Conservation (phyloP, 2,113 vertebrate genomes). For the Notarius lentiginosus region DNA sequence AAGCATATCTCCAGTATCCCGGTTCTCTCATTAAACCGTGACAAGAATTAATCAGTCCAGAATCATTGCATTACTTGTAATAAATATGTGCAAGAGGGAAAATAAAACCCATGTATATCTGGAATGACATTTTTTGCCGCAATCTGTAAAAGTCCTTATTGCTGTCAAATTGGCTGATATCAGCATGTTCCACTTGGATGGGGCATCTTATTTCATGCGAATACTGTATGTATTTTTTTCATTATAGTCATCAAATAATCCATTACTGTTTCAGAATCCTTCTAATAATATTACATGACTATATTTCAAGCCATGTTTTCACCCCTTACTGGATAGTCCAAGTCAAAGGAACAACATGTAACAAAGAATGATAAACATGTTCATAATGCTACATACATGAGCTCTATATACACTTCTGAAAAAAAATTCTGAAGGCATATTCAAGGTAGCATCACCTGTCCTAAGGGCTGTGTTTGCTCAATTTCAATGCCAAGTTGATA, state of each 20-base stretch:
- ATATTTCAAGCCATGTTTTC: background rate
- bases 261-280: background rate
- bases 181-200: background rate
- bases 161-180: background rate
- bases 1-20: background rate
- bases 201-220: background rate
- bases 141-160: background rate
- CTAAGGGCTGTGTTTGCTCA: background rate
- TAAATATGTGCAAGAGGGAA: background rate
- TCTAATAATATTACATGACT: background rate
- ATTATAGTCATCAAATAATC: background rate
- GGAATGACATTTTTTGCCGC: conserved; percentile 8
- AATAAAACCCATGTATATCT: background rate
- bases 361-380: background rate
- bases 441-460: background rate
- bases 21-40: conserved; percentile 11
- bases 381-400: background rate
- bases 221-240: background rate
- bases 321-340: too few relatives aligned
- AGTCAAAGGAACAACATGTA: background rate
- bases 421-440: background rate
- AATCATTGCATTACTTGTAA: conserved; percentile 1
- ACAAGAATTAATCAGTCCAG: conserved; percentile 22
- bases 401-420: background rate
- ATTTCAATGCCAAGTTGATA: background rate